Conservation (phyloP, 2,888 invertebrate genomes). For the Andrena bicolor region DNA sequence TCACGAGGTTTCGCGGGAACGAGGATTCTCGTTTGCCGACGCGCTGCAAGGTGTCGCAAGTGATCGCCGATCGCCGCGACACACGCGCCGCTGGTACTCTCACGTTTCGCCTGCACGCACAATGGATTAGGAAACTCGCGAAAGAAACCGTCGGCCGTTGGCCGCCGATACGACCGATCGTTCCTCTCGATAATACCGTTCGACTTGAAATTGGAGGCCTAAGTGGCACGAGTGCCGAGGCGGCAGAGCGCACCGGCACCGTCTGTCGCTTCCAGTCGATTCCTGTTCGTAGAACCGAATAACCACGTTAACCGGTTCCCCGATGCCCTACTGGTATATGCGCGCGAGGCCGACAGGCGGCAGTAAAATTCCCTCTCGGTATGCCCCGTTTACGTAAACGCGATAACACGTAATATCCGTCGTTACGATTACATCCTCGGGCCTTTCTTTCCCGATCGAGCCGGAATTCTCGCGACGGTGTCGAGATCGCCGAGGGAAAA, state of each 20-base stretch:
- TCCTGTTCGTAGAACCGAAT: slow-evolving; percentile 30
- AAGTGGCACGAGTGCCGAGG: slow-evolving; percentile 8
- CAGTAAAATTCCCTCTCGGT: slow-evolving; percentile 72
- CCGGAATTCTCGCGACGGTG: not conserved
- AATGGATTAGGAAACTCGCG: slow-evolving; percentile 66
- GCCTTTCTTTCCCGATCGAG: slow-evolving; percentile 15
- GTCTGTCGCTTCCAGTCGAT: not conserved
- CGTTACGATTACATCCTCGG: slow-evolving; percentile 42
- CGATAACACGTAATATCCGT: slow-evolving; percentile 59
- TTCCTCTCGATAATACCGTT: slow-evolving; percentile 17
- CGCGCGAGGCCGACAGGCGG: slow-evolving; percentile 16
- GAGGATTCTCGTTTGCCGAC: slow-evolving; percentile 45
- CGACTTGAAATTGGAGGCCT: slow-evolving; percentile 11
- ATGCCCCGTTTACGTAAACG: slow-evolving; percentile 61
- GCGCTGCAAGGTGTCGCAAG: slow-evolving; percentile 61
- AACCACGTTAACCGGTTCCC: slow-evolving; percentile 72
- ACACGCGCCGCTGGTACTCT: slow-evolving; percentile 41
- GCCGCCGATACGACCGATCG: slow-evolving; percentile 27
- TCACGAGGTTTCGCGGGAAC: not conserved
- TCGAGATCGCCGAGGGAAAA: slow-evolving; percentile 5
- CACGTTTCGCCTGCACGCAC: slow-evolving; percentile 28
- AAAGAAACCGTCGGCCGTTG: slow-evolving; percentile 29
- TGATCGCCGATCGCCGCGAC: slow-evolving; percentile 51
- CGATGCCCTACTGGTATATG: slow-evolving; percentile 12
- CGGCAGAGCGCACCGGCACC: not conserved